These are phyloP conservation scores for Takifugu bimaculatus DNA, from an alignment of 2,113 vertebrate species.

Conservation along the genomic window DNA sequence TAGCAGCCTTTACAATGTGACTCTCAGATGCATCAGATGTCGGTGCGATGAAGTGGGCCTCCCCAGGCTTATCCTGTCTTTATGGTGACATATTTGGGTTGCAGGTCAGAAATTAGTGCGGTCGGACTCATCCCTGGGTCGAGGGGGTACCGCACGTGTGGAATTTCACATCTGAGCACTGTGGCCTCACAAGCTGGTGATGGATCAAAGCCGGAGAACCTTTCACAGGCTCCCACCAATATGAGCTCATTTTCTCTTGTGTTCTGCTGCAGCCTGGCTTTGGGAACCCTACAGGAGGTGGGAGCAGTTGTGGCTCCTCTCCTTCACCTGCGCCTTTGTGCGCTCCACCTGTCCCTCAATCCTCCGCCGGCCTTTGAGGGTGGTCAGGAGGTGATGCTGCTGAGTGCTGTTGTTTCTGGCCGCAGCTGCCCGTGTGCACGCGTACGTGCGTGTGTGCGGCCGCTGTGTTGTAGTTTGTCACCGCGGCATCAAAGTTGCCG, in stretches of 20 bases:
- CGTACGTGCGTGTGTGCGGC: slow-evolving; percentile 6
- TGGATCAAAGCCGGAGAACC: slow-evolving; percentile 62
- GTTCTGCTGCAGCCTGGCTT: background rate
- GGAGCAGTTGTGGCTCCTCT: background rate
- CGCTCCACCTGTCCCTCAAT: slow-evolving; percentile 28
- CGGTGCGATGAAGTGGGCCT: slow-evolving; percentile 11
- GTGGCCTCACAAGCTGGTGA: slow-evolving; percentile 52
- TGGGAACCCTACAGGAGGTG: slow-evolving; percentile 6
- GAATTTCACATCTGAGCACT: slow-evolving; percentile 68
- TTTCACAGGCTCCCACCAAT: slow-evolving; percentile 65
- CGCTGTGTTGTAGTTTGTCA: slow-evolving; percentile 23
- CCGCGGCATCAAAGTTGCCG: slow-evolving; percentile 34
- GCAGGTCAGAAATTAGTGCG: slow-evolving; percentile 41
- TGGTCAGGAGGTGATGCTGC: slow-evolving; percentile 56
- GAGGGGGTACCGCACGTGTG: slow-evolving; percentile 39
- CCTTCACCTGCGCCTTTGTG: background rate
- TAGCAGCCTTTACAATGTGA: slow-evolving; percentile 1
- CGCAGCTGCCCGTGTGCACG: slow-evolving; percentile 35
- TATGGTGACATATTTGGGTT: slow-evolving; percentile 35
- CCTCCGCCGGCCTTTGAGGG: slow-evolving; percentile 48
- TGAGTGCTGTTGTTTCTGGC: slow-evolving; percentile 58
- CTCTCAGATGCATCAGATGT: slow-evolving; percentile 8
- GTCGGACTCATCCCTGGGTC: slow-evolving; percentile 29
- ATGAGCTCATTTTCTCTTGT: slow-evolving; percentile 33
- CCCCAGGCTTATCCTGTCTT: slow-evolving; percentile 18